Evolutionary conservation across 2,888 invertebrate genomes (phyloP), one percentile per base, ranked within the genome.

Genomic region (Drosophila anomelani): DNA sequence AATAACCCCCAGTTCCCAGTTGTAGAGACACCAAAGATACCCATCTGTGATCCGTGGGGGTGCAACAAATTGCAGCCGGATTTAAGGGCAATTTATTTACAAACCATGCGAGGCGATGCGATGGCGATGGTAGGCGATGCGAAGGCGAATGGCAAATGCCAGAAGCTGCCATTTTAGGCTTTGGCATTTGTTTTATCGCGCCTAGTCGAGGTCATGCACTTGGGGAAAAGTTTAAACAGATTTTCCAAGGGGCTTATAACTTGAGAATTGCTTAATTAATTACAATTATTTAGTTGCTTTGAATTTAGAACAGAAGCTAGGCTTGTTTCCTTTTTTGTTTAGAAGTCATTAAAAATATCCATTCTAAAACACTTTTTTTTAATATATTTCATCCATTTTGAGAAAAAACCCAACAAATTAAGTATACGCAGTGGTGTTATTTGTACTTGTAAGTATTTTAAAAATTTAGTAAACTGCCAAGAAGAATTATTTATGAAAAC

Each of bases 101-200:
- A 44, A 32, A 44, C 66, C 43, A 29, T 34, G 64, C 53, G 69
- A 68, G 29, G 66, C 69, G 64, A 62, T 26, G 41, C 43, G 43
- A 43, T 12, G 20, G 46, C 58, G 58, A 44, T 29, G 29, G 29
- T 29, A 29, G 3, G 46, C 63, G 51, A 43, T 41, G 66, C 55
- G 69, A 56, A 68, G 56, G 56, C 69, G 47, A 61, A 51, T 60
- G 44, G 57, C 62, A 79, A 83, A 82, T 79, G 79, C 68, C 88
- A 85, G 59, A 58, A 29, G 54, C 39, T 79, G 80, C 62, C 74
- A 76, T 73, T 84, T 80, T 70, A 73, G 76, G 68, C 70, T 61
- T 66, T 83, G 75, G 61, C 88, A 82, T 88, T 83, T 83, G 67
- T 70, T 82, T 69, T 55, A 66, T 58, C n/a, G 72, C 62, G 36